A percentile compares a stretch with the other conserved stretches of the same genome.
These are phyloP conservation scores for Pituophis catenifer DNA, from an alignment of 2,113 vertebrate genomes.

Conservation along the genomic window DNA sequence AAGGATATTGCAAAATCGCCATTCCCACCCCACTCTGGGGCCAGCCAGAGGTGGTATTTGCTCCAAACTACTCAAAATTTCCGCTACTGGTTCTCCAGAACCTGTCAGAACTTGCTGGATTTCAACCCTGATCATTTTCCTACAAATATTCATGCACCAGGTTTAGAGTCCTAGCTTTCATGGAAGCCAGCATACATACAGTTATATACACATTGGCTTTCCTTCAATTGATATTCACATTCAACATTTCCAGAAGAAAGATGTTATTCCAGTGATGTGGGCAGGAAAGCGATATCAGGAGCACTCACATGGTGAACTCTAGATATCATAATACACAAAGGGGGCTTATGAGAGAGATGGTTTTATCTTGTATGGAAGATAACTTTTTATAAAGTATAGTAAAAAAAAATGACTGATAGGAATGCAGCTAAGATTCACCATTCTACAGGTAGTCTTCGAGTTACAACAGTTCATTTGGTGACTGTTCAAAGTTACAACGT, in stretches of 20 bases:
- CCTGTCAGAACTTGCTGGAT: too few species aligned
- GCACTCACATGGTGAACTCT: background rate
- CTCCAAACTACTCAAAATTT: too few species aligned
- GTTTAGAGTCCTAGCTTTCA: background rate
- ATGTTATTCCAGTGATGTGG: background rate
- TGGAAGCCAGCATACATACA: background rate
- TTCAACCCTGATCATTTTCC: background rate
- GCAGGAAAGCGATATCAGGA: background rate
- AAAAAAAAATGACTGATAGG: background rate
- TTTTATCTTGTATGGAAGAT: background rate
- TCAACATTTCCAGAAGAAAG: background rate
- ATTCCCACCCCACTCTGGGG: too few species aligned
- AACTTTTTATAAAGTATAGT: background rate
- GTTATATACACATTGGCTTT: background rate
- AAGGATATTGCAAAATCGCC: too few species aligned
- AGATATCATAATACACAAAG: background rate
- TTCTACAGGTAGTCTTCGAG: background rate
- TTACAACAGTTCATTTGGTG: too few species aligned
- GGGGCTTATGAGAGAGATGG: background rate
- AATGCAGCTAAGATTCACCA: background rate
- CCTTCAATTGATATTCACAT: background rate
- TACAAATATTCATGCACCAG: background rate
- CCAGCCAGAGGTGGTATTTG: too few species aligned
- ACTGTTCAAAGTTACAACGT: too few species aligned
- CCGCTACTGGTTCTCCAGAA: too few species aligned